Evolutionary conservation across 2,797 vertebrate genomes (phyloP).

Genomic region (Cuniculus paca): DNA sequence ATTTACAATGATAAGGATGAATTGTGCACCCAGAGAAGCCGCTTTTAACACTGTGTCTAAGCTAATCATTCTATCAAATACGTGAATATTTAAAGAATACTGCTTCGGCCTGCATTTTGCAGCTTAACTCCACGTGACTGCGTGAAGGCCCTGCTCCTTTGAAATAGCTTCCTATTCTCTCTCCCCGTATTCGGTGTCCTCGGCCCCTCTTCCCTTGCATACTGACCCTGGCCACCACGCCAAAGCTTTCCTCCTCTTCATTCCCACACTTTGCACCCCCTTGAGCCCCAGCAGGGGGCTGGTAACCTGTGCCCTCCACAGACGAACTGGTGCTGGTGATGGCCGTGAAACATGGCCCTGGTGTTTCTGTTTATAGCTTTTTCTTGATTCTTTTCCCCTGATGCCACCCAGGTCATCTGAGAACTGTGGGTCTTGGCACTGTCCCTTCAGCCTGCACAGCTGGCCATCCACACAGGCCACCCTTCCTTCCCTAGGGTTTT

Average conservation of each 20-base stretch:
- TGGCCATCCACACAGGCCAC: not conserved
- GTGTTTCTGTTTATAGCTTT: not conserved
- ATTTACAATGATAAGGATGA: conserved; percentile 24
- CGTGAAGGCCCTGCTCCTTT: not conserved
- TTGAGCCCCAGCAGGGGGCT: not conserved
- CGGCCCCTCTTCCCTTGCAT: not conserved
- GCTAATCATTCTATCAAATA: not conserved
- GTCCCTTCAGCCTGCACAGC: not conserved
- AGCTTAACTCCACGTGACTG: not conserved
- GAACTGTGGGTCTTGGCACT: no score
- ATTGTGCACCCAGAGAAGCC: conserved; percentile 3
- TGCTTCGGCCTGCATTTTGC: not conserved
- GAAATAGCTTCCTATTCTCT: not conserved
- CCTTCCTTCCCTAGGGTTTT: not conserved
- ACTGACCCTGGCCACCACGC: not conserved
- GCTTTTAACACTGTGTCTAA: not conserved
- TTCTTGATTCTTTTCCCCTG: not conserved
- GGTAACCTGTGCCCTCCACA: not conserved
- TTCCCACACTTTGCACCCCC: not conserved
- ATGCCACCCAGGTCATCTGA: no score
- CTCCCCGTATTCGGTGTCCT: not conserved
- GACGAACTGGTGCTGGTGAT: not conserved
- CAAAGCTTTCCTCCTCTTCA: not conserved
- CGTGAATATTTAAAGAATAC: conserved; percentile 30
- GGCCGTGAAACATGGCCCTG: not conserved